Evolutionary conservation across 2,113 vertebrate species (phyloP).

Genomic region (Sorex araneus): DNA sequence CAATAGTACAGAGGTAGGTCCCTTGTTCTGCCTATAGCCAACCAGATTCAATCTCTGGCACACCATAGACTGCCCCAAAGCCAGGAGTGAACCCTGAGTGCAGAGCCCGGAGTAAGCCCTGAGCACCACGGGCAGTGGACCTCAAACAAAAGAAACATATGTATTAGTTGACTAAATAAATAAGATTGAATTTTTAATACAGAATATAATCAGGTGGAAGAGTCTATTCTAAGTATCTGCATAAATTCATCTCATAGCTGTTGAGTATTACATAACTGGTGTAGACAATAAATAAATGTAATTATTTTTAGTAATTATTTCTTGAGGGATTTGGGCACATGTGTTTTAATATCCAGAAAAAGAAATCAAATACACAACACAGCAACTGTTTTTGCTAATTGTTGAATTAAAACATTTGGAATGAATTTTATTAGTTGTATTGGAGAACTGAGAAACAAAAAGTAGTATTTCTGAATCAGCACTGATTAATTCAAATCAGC

Average conservation of each 20-base stretch:
- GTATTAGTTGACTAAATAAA: slow-evolving; percentile 14
- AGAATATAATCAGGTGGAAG: neutral
- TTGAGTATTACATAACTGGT: too few relatives aligned
- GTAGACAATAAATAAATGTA: neutral
- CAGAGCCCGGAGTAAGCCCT: too few relatives aligned
- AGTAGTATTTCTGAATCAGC: neutral
- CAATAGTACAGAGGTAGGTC: too few relatives aligned
- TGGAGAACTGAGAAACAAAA: neutral
- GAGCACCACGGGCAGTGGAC: too few relatives aligned
- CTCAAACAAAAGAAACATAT: too few relatives aligned
- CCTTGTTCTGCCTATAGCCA: too few relatives aligned
- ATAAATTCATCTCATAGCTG: neutral
- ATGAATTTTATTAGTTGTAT: neutral
- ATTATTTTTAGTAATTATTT: neutral
- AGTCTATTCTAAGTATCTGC: too few relatives aligned
- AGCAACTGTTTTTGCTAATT: neutral
- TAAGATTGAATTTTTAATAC: neutral
- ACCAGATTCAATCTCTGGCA: too few relatives aligned
- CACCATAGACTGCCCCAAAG: too few relatives aligned
- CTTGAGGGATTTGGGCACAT: neutral
- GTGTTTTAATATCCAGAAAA: neutral
- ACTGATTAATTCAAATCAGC: neutral
- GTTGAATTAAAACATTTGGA: neutral
- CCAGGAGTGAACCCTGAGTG: too few relatives aligned
- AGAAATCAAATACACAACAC: neutral